A percentile compares a stretch with the other conserved stretches of the same genome.
These are phyloP conservation scores for Epinephelus coioides DNA, from an alignment of 2,797 vertebrate genomes.

Conservation along the genomic window DNA sequence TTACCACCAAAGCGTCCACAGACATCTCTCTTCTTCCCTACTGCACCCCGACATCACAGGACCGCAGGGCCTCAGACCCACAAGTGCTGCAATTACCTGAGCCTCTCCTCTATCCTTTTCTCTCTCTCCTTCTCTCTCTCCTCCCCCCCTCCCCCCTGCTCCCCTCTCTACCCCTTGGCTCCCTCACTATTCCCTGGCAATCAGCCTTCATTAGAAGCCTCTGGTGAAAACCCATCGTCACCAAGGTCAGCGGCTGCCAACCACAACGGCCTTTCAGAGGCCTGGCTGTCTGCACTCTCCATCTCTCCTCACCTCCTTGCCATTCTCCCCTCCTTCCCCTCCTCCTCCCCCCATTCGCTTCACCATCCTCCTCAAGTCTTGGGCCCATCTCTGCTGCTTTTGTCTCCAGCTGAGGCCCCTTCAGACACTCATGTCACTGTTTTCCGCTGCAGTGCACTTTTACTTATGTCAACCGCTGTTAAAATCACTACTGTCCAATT, in stretches of 20 bases:
- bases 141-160: constrained; percentile 36
- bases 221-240: constrained; percentile 85
- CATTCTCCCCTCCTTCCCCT: constrained; percentile 32
- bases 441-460: constrained; percentile 76
- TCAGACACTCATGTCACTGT: constrained; percentile 74
- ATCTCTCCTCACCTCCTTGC: constrained; percentile 72
- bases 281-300: constrained; percentile 75
- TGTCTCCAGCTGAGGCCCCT: constrained; percentile 79
- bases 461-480: constrained; percentile 74
- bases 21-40: constrained; percentile 83
- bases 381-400: constrained; percentile 72
- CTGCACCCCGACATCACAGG: constrained; percentile 85
- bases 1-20: constrained; percentile 84
- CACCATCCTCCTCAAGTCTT: constrained; percentile 65
- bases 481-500: constrained; percentile 77
- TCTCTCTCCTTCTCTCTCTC: constrained; percentile 57
- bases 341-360: constrained; percentile 35
- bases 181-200: constrained; percentile 84
- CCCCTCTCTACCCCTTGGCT: constrained; percentile 68
- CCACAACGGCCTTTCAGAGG: constrained; percentile 81
- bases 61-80: constrained; percentile 83
- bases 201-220: constrained; percentile 89
- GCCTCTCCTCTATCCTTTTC: constrained; percentile 79
- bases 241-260: constrained; percentile 87
- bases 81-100: constrained; percentile 90